Base-by-base conservation (phyloP, 2,888 invertebrate genomes). In the Sphaerophoria taeniata region DNA sequence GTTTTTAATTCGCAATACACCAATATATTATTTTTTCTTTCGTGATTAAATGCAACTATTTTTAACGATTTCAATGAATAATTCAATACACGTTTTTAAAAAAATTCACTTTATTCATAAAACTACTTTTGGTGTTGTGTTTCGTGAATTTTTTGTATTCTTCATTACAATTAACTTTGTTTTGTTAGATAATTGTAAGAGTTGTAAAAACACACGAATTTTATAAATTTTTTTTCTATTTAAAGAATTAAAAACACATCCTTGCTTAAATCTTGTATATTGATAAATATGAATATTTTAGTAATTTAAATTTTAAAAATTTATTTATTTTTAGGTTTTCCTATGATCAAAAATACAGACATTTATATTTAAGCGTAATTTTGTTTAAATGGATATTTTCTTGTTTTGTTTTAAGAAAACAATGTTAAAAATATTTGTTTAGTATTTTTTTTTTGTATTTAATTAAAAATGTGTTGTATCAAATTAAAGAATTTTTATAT, bases 401-500 rank as follows among this genome's bases (percentile, higher is more conserved):
- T 43, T 43, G 7, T 43, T 43, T 43, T 43, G 87, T 78, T 70
- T 81, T 51, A 63, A 43, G 56, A 63, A 51, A 77, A 87, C 78
- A 63, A 74, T 82, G 82, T 87, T 70, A 80, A 81, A 87, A 60
- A 55, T 87, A 78, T 47, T 76, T 87, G 24, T 24, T 2, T 24
- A 60, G 51, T 87, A 78, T 69, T 63, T 58, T 61, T 77, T 70
- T 88, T 87, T 79, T 88, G n/a, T n/a, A 88, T 77, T 89, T 88
- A 88, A 89, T 24, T 24, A 90, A 89, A 89, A 88, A 49, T 34
- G 45, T 61, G 61, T 65, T 65, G 33, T 65, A 72, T 90, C 89
- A 89, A 90, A 90, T 89, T 88, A 89, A 88, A 88, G 87, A 88
- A 89, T 87, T 88, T 88, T 24, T 24, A 24, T 24, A 24, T 24